A percentile compares a stretch with the other conserved stretches of the same genome.
These are phyloP conservation scores for Hololepta plana DNA, from an alignment of 2,888 invertebrate species.

Conservation along the genomic window DNA sequence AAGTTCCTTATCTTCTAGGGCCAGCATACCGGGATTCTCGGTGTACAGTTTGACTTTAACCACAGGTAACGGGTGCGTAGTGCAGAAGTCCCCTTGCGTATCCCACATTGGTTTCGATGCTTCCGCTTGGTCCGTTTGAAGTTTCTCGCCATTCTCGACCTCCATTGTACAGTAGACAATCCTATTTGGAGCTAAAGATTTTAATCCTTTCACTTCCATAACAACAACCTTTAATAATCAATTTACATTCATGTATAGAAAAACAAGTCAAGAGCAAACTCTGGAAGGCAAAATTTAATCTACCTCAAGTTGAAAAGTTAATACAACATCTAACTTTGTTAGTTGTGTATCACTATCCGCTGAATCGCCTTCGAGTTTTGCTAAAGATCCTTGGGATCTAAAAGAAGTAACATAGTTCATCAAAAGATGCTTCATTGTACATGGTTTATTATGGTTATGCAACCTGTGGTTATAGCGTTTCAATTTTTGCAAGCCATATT, in stretches of 20 bases:
- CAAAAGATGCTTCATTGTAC: constrained; percentile 31
- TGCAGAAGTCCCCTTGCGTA: constrained; percentile 98
- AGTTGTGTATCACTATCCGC: constrained; percentile 91
- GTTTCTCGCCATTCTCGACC: constrained; percentile 95
- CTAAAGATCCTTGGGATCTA: constrained; percentile 83
- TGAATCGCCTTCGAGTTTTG: constrained; percentile 83
- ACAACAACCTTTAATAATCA: constrained; percentile 66
- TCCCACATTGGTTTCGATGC: constrained; percentile 99
- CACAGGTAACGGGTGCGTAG: constrained; percentile 88
- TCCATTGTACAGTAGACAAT: constrained; percentile 99
- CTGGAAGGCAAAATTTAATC: constrained; percentile 13
- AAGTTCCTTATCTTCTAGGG: constrained; percentile 96
- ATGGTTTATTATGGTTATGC: constrained; percentile 31
- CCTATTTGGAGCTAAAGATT: constrained; percentile 88
- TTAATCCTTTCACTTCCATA: constrained; percentile 97
- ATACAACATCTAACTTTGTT: constrained; percentile 94
- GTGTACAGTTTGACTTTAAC: constrained; percentile 97
- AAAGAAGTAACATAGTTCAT: constrained; percentile 32
- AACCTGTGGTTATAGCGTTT: constrained; percentile 98
- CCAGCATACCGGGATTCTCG: constrained; percentile 91
- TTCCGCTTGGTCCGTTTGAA: constrained; percentile 98
- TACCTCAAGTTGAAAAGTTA: constrained; percentile 93
- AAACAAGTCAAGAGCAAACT: no score
- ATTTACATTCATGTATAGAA: neutral
- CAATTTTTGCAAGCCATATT: constrained; percentile 93